A percentile compares a stretch with the other conserved stretches of the same genome.
Conservation (phyloP, 2,888 invertebrate species). For the Cerastis rubricosa region DNA sequence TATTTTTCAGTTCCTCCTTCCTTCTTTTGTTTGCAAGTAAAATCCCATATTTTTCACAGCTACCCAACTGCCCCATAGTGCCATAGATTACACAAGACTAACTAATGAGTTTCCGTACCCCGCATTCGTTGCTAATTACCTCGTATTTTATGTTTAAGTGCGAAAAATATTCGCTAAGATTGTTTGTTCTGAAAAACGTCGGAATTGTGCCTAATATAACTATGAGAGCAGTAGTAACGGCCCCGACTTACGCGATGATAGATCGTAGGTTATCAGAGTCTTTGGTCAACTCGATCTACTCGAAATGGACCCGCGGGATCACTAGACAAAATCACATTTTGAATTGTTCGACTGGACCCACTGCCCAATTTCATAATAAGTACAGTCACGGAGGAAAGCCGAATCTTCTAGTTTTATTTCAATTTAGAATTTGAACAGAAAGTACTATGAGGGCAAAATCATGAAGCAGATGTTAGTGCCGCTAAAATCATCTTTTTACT, state of each 20-base stretch:
- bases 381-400: no score
- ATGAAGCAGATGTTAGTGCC: no score
- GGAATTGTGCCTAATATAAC: neutral
- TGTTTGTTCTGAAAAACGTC: constrained; percentile 19
- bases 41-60: constrained; percentile 43
- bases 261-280: neutral
- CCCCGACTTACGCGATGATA: neutral
- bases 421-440: no score
- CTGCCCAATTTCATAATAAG: no score
- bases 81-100: constrained; percentile 65
- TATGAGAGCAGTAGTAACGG: neutral
- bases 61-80: constrained; percentile 42
- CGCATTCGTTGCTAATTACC: constrained; percentile 60
- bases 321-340: no score
- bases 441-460: no score
- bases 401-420: no score
- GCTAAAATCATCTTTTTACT: no score
- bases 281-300: no score
- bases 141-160: constrained; percentile 52
- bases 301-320: no score
- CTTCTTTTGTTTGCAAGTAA: constrained; percentile 32
- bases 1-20: neutral
- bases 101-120: constrained; percentile 70
- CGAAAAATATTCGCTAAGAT: constrained; percentile 41
- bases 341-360: no score